Percentiles rank a stretch among this genome's conserved stretches.
phyloP scores from a whole-genome alignment of 1,140 invertebrate species.

The Drosophila triauraria region DNA sequence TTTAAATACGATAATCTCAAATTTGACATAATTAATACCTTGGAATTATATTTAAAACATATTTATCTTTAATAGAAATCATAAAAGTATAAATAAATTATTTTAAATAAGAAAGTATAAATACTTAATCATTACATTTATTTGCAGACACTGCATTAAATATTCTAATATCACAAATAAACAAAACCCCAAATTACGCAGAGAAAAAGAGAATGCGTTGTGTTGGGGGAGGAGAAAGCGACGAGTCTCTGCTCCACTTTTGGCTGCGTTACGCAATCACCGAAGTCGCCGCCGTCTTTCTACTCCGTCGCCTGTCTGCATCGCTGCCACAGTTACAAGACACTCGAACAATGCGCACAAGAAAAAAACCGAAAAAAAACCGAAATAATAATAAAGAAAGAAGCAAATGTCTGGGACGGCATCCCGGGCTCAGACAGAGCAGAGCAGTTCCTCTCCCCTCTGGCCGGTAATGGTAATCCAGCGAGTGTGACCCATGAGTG shows the following conservation, averaged over 20 bases:
- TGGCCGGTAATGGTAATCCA: slow-evolving; percentile 1
- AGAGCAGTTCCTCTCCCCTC: slow-evolving; percentile 2
- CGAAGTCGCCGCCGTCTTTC: slow-evolving; percentile 38
- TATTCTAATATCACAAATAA: background rate
- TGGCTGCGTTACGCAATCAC: slow-evolving; percentile 69
- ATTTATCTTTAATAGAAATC: too few species aligned
- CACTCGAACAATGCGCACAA: slow-evolving; percentile 53
- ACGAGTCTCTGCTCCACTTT: slow-evolving; percentile 69
- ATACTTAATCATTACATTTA: too few species aligned
- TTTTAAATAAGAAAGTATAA: too few species aligned
- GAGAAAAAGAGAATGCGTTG: slow-evolving; percentile 48
- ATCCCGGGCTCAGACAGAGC: slow-evolving; percentile 14
- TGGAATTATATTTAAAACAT: too few species aligned
- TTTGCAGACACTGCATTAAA: background rate
- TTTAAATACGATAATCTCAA: too few species aligned
- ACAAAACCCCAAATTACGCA: background rate
- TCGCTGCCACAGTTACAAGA: slow-evolving; percentile 57
- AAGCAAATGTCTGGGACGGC: slow-evolving; percentile 27
- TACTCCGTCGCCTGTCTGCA: slow-evolving; percentile 34
- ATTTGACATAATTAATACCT: too few species aligned
- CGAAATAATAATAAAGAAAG: slow-evolving; percentile 41
- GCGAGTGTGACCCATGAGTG: slow-evolving; percentile 39
- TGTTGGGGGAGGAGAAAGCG: slow-evolving; percentile 56
- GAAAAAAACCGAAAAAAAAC: slow-evolving; percentile 2
- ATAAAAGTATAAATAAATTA: too few species aligned